Conservation (phyloP, 2,113 vertebrate genomes). For the Hippocampus guttulatus region DNA sequence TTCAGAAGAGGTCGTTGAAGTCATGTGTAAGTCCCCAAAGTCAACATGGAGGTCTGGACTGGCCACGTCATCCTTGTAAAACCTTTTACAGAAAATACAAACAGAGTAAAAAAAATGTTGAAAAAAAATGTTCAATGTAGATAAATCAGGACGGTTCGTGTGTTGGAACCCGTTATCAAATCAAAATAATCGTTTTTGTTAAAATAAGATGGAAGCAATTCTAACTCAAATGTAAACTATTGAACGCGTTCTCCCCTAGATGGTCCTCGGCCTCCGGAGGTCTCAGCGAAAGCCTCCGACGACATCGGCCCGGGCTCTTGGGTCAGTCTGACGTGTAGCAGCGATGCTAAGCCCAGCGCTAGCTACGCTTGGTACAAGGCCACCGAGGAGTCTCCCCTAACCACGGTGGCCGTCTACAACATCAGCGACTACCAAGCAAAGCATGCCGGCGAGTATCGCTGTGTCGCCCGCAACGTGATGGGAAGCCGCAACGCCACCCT, state of each 20-base stretch:
- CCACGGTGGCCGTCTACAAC: constrained; percentile 1
- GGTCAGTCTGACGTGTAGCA: constrained; percentile 26
- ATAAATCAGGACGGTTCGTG: too few species aligned
- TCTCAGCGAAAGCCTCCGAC: constrained; percentile 12
- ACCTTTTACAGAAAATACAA: too few species aligned
- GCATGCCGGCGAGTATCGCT: constrained; percentile 20
- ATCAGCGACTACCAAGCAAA: constrained; percentile 4
- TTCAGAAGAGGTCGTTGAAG: not conserved
- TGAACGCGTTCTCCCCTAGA: not conserved
- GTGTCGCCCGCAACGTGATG: constrained; percentile 1
- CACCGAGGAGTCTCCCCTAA: not conserved
- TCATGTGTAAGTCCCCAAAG: not conserved
- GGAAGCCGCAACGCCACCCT: not conserved
- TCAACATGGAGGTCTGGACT: not conserved
- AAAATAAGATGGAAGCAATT: too few species aligned
- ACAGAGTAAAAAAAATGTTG: too few species aligned
- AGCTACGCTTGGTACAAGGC: constrained; percentile 25
- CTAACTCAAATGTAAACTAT: not conserved
- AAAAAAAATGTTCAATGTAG: too few species aligned
- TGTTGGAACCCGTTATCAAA: too few species aligned
- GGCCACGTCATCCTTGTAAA: too few species aligned
- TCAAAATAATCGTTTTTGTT: too few species aligned
- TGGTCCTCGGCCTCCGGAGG: constrained; percentile 7
- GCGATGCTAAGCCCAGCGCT: constrained; percentile 31
- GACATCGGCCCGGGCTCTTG: constrained; percentile 12